phyloP scores from a whole-genome alignment of 1,140 invertebrate species.

The Leptinotarsa texana region DNA sequence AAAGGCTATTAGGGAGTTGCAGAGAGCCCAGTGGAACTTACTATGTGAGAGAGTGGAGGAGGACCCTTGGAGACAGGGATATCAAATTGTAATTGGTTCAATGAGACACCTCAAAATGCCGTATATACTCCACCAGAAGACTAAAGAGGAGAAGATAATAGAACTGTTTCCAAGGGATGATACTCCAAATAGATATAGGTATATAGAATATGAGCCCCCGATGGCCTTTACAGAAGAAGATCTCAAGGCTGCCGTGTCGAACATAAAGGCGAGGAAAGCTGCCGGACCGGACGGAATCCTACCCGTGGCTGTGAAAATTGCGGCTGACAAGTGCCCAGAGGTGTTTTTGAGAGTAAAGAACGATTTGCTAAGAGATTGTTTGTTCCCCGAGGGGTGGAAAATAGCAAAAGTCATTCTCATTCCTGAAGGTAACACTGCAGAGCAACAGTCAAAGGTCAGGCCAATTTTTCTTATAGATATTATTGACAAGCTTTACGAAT shows the following conservation, averaged over 20 bases:
- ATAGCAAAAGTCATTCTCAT: conserved; percentile 49
- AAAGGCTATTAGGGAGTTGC: not conserved
- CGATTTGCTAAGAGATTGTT: not conserved
- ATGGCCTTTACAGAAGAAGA: not conserved
- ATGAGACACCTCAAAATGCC: not conserved
- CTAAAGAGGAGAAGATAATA: not conserved
- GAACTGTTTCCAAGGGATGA: not conserved
- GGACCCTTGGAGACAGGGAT: conserved; percentile 2
- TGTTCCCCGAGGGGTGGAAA: conserved; percentile 48
- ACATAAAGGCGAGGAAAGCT: not conserved
- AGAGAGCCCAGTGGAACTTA: not conserved
- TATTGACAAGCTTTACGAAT: conserved; percentile 16
- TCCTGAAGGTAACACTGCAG: conserved; percentile 50
- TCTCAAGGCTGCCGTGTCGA: not conserved
- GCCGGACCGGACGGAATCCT: conserved; percentile 8
- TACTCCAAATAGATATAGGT: no score
- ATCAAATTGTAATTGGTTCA: not conserved
- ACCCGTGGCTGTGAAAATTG: not conserved
- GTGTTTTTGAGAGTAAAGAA: not conserved
- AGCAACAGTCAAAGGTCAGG: conserved; percentile 38
- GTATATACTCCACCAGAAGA: not conserved
- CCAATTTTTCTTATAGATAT: conserved; percentile 47
- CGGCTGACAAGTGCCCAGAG: not conserved
- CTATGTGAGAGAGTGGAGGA: conserved; percentile 2
- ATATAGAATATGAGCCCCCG: not conserved